Evolutionary conservation across 1,140 invertebrate species (phyloP).

Genomic region (Leptestheria dahalacensis): DNA sequence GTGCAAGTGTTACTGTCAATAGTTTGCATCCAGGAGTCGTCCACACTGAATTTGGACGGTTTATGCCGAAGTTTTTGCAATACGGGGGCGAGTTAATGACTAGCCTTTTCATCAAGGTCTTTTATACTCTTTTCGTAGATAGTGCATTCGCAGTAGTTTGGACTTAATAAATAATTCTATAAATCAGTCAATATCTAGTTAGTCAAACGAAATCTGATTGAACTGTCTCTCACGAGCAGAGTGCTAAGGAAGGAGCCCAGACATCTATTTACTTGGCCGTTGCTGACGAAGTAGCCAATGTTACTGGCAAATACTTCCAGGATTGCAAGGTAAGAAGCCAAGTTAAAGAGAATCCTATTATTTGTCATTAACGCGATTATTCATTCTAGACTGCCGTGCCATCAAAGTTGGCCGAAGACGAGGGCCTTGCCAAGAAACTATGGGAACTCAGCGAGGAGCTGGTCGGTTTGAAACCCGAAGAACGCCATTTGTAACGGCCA

Average conservation of each 20-base stretch:
- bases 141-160: not conserved
- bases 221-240: slow-evolving; percentile 32
- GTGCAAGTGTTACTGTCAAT: not conserved
- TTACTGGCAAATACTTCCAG: slow-evolving; percentile 37
- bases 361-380: too few relatives aligned
- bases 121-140: not conserved
- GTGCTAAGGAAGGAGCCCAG: slow-evolving; percentile 58
- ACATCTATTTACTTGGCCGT: slow-evolving; percentile 61
- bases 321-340: slow-evolving; percentile 10
- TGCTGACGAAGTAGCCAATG: slow-evolving; percentile 53
- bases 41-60: slow-evolving; percentile 29
- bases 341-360: slow-evolving; percentile 18
- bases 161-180: too few relatives aligned
- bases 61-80: not conserved
- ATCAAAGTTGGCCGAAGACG: slow-evolving; percentile 25
- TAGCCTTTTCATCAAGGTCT: not conserved
- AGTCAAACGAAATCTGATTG: too few relatives aligned
- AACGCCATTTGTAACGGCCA: slow-evolving; percentile 5
- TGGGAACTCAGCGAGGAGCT: slow-evolving; percentile 52
- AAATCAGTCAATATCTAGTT: too few relatives aligned
- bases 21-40: slow-evolving; percentile 35
- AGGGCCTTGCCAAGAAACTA: slow-evolving; percentile 41
- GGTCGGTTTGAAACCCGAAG: slow-evolving; percentile 31
- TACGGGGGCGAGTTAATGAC: not conserved
- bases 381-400: not conserved